Percentiles rank a stretch among this genome's conserved stretches.
Evolutionary conservation across 2,888 invertebrate species (phyloP).

Genomic region (Tortrix viridana): DNA sequence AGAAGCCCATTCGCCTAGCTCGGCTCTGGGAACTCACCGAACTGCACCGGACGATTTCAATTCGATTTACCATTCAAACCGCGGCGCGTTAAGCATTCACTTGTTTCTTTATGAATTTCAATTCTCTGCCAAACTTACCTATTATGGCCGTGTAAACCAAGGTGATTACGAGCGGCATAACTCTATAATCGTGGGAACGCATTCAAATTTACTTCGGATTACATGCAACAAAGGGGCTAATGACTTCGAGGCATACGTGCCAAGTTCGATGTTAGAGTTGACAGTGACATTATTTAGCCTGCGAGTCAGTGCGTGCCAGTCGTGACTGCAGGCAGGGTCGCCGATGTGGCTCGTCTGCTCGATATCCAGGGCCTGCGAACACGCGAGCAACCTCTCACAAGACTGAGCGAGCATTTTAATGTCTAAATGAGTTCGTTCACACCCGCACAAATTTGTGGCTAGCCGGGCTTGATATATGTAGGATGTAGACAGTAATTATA

Average conservation of each 20-base stretch:
- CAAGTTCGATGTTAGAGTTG: slow-evolving; percentile 41
- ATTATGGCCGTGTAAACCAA: slow-evolving; percentile 18
- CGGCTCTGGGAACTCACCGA: slow-evolving; percentile 58
- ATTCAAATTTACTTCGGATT: slow-evolving; percentile 33
- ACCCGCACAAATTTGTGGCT: slow-evolving; percentile 67
- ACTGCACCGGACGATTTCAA: slow-evolving; percentile 35
- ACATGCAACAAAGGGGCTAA: slow-evolving; percentile 34
- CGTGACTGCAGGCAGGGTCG: slow-evolving; percentile 53
- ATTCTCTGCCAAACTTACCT: slow-evolving; percentile 29
- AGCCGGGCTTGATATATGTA: slow-evolving; percentile 63
- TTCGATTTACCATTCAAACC: slow-evolving; percentile 35
- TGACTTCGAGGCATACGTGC: slow-evolving; percentile 34
- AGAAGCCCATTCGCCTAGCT: slow-evolving; percentile 60
- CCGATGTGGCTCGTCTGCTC: slow-evolving; percentile 53
- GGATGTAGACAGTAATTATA: slow-evolving; percentile 52
- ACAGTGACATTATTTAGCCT: slow-evolving; percentile 45
- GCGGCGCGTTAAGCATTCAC: slow-evolving; percentile 33
- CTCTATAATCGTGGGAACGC: slow-evolving; percentile 36
- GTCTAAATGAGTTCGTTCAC: slow-evolving; percentile 81
- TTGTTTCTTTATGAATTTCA: slow-evolving; percentile 36
- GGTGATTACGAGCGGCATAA: slow-evolving; percentile 28
- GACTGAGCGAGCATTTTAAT: slow-evolving; percentile 68
- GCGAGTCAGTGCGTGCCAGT: slow-evolving; percentile 52
- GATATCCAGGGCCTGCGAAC: slow-evolving; percentile 56
- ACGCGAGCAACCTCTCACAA: slow-evolving; percentile 48